These are phyloP conservation scores for Periparus ater DNA, from an alignment of 2,797 vertebrate genomes.

Conservation along the genomic window DNA sequence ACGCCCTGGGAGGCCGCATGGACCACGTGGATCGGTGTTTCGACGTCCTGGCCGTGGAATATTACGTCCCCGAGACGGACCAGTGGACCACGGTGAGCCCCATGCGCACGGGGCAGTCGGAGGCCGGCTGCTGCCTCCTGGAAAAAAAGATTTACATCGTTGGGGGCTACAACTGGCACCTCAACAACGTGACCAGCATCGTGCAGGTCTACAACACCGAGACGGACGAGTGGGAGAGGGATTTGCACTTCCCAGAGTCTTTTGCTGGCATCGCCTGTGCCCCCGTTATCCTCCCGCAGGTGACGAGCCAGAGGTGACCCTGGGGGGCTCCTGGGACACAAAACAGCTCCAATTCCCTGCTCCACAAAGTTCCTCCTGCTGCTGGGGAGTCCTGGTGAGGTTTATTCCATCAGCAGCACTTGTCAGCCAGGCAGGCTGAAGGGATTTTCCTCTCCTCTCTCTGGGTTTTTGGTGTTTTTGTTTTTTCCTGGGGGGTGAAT, in stretches of 20 bases:
- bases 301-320: constrained; percentile 77
- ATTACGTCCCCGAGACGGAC: constrained; percentile 88
- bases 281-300: constrained; percentile 87
- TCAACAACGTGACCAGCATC: constrained; percentile 96
- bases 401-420: background rate
- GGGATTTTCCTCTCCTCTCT: background rate
- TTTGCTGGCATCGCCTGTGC: constrained; percentile 93
- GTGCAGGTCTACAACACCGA: constrained; percentile 97
- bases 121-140: constrained; percentile 91
- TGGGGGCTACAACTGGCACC: constrained; percentile 97
- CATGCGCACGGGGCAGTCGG: constrained; percentile 94
- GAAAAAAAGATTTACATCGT: constrained; percentile 91
- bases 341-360: background rate
- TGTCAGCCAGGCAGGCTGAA: background rate
- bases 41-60: constrained; percentile 91
- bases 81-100: constrained; percentile 96
- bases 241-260: constrained; percentile 95
- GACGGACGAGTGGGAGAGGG: constrained; percentile 95
- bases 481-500: background rate
- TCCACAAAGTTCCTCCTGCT: background rate
- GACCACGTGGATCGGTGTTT: constrained; percentile 97
- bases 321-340: background rate
- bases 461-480: accelerated
- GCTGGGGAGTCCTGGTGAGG: background rate
- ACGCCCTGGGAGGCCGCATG: constrained; percentile 93